A percentile compares a stretch with the other conserved stretches of the same genome.
phyloP scores from a whole-genome alignment of 2,888 invertebrate genomes.

The Craniophora ligustri region DNA sequence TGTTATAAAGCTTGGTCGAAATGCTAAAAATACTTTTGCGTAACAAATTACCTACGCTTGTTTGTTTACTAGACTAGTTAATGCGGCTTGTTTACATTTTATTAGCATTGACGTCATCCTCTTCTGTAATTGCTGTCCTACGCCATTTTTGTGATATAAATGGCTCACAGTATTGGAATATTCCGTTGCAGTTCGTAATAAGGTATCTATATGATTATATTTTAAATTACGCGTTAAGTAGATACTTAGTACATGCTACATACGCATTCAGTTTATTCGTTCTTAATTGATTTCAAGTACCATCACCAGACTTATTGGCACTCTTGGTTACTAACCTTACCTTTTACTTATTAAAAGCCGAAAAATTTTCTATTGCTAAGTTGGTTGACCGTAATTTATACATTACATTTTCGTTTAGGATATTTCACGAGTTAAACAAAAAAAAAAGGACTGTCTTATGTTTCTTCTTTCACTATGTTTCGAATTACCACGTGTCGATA shows the following conservation, averaged over 20 bases:
- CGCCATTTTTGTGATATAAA: conserved; percentile 27
- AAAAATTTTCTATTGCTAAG: no score
- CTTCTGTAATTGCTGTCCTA: conserved; percentile 3
- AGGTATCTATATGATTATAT: conserved; percentile 27
- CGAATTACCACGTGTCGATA: no score
- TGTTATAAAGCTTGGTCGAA: conserved; percentile 9
- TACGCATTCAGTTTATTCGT: neutral
- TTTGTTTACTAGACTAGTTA: conserved; percentile 16
- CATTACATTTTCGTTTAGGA: no score
- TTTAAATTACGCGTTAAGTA: conserved; percentile 8
- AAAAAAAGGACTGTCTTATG: no score
- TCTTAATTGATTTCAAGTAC: neutral
- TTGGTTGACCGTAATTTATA: no score
- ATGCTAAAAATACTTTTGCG: neutral
- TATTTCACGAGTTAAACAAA: no score
- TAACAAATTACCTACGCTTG: conserved; percentile 14
- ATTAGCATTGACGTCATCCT: conserved; percentile 25
- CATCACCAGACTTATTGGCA: no score
- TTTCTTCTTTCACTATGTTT: no score
- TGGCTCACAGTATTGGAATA: conserved; percentile 31
- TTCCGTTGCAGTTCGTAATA: conserved; percentile 26
- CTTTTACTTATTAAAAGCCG: no score
- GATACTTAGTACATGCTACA: neutral
- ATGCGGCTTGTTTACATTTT: conserved; percentile 30
- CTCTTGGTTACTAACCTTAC: no score